Conservation (phyloP, 2,113 vertebrate genomes). For the Rhadina sibilatrix region DNA sequence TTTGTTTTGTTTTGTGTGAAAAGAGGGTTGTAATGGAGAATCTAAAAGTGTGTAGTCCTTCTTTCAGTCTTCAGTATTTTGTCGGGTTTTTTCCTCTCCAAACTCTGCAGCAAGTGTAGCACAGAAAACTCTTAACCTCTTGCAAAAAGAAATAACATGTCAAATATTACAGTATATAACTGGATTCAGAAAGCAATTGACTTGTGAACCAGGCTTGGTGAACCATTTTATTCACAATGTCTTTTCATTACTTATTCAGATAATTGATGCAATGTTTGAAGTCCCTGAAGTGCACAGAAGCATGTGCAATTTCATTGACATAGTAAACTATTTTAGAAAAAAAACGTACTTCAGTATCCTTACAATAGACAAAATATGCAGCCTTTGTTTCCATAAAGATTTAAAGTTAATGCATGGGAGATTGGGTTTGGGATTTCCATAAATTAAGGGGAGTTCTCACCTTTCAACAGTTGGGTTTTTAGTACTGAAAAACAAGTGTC, state of each 20-base stretch:
- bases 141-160: not conserved
- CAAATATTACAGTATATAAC: constrained; percentile 20
- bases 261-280: constrained; percentile 60
- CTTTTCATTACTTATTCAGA: constrained; percentile 65
- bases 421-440: constrained; percentile 21
- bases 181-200: constrained; percentile 43
- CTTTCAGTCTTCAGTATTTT: not conserved
- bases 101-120: not conserved
- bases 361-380: not conserved
- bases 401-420: constrained; percentile 1
- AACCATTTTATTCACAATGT: constrained; percentile 48
- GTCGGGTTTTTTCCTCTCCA: not conserved
- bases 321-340: constrained; percentile 27
- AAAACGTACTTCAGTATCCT: not conserved
- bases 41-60: not conserved
- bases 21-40: not conserved
- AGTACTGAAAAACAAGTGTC: not conserved
- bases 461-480: constrained; percentile 48
- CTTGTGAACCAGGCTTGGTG: constrained; percentile 52
- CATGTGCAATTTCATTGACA: constrained; percentile 47
- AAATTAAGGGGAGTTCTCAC: not conserved
- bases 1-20: not conserved
- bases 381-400: constrained; percentile 2
- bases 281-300: constrained; percentile 42
- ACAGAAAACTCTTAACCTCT: constrained; percentile 5